Percentiles rank a stretch among this genome's conserved stretches.
Evolutionary conservation across 2,888 invertebrate species (phyloP).

Genomic region (Aporophyla lueneburgensis): DNA sequence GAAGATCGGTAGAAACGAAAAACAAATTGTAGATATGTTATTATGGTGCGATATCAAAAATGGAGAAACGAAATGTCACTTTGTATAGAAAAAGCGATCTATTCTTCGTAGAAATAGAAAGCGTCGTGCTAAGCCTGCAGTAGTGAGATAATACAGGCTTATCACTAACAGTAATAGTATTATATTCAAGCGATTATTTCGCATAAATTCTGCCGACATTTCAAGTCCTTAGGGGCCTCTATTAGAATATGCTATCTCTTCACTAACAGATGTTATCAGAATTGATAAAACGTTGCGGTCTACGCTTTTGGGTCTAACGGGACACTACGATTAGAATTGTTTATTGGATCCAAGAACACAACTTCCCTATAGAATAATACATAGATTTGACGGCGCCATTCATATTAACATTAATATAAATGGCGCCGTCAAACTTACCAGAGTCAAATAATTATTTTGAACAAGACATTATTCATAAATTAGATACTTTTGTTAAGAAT

Average conservation of each 20-base stretch:
- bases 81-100: too few species aligned
- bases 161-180: too few species aligned
- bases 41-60: too few species aligned
- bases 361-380: slow-evolving; percentile 1
- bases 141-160: too few species aligned
- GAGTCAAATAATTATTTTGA: neutral
- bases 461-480: neutral
- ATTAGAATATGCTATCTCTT: neutral
- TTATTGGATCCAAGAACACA: neutral
- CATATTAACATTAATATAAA: neutral
- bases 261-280: slow-evolving; percentile 16
- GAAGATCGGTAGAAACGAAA: too few species aligned
- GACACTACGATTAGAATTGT: slow-evolving; percentile 9
- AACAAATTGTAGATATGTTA: too few species aligned
- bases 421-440: too few species aligned
- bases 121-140: too few species aligned
- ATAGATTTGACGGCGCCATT: neutral
- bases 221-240: neutral
- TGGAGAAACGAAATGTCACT: too few species aligned
- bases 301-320: neutral
- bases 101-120: too few species aligned
- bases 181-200: neutral
- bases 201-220: slow-evolving; percentile 18
- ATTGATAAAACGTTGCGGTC: slow-evolving; percentile 22
- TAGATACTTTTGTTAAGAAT: neutral